A percentile compares a stretch with the other conserved stretches of the same genome.
These are phyloP conservation scores for Macrobrachium rosenbergii DNA, from an alignment of 1,140 invertebrate species.

Conservation along the genomic window DNA sequence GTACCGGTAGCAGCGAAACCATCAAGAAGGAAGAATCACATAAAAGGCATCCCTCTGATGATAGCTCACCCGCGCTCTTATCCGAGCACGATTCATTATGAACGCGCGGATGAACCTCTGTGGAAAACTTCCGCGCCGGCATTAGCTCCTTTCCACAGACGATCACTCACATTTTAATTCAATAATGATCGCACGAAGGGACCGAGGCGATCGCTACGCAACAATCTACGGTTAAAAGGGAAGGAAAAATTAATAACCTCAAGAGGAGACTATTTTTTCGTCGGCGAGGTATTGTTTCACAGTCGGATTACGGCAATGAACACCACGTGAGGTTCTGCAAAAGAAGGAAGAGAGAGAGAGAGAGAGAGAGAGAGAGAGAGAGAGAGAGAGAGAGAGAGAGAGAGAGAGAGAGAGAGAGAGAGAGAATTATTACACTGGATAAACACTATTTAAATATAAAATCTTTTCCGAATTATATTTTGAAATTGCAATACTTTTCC, in stretches of 20 bases:
- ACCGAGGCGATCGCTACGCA: background rate
- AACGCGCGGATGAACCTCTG: background rate
- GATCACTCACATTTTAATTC: background rate
- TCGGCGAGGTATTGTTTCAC: constrained; percentile 34
- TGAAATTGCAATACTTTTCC: background rate
- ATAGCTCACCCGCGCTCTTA: background rate
- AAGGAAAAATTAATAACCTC: background rate
- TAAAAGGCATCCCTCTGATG: background rate
- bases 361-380: constrained; percentile 11
- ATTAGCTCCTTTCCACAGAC: background rate
- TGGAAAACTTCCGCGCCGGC: background rate
- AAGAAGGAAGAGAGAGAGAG: background rate
- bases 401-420: too few species aligned
- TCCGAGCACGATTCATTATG: background rate
- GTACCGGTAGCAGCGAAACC: background rate
- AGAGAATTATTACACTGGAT: background rate
- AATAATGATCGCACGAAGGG: too few species aligned
- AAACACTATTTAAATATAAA: too few species aligned
- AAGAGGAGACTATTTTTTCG: background rate
- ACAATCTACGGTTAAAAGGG: constrained; percentile 2
- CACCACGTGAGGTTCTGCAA: background rate
- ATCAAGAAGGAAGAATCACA: background rate
- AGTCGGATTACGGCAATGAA: constrained; percentile 28
- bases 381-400: constrained; percentile 17
- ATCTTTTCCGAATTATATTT: background rate